Evolutionary conservation across 2,797 vertebrate species (phyloP).

Genomic region (Poeciliopsis turneri): DNA sequence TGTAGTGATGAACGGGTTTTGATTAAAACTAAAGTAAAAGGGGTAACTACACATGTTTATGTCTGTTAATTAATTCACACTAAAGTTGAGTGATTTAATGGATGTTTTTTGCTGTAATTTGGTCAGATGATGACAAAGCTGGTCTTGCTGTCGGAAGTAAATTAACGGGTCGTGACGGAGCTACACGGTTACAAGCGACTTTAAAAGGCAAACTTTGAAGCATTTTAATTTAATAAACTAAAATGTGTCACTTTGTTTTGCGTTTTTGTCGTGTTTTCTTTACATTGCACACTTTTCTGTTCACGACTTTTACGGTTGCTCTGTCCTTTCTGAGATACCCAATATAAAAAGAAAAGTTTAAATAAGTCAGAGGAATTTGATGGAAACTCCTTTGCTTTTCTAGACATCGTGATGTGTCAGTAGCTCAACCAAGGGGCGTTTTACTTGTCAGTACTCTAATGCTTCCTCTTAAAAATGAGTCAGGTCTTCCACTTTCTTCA

Average conservation of each 20-base stretch:
- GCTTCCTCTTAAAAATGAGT: slow-evolving; percentile 23
- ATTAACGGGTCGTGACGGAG: slow-evolving; percentile 39
- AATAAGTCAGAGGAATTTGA: neutral
- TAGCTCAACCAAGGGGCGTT: neutral
- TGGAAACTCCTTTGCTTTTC: neutral
- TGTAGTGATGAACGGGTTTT: neutral
- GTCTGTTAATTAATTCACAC: neutral
- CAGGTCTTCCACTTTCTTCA: slow-evolving; percentile 7
- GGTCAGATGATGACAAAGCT: slow-evolving; percentile 35
- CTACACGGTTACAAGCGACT: too few relatives aligned
- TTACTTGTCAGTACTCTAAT: neutral
- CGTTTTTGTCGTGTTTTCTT: neutral
- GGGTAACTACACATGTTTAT: slow-evolving; percentile 14
- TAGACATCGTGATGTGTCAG: neutral
- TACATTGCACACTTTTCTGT: neutral
- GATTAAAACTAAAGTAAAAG: too few relatives aligned
- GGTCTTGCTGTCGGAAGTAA: slow-evolving; percentile 35
- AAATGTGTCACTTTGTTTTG: neutral
- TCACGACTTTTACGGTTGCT: neutral
- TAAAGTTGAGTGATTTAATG: slow-evolving; percentile 9
- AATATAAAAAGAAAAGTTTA: neutral
- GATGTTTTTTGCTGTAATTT: slow-evolving; percentile 35
- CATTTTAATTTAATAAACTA: neutral
- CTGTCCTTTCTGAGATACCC: neutral
- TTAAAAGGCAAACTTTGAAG: neutral